Percentiles rank a stretch among this genome's conserved stretches.
These are phyloP conservation scores for Drosophila affinis DNA, from an alignment of 2,888 invertebrate species.

Conservation along the genomic window DNA sequence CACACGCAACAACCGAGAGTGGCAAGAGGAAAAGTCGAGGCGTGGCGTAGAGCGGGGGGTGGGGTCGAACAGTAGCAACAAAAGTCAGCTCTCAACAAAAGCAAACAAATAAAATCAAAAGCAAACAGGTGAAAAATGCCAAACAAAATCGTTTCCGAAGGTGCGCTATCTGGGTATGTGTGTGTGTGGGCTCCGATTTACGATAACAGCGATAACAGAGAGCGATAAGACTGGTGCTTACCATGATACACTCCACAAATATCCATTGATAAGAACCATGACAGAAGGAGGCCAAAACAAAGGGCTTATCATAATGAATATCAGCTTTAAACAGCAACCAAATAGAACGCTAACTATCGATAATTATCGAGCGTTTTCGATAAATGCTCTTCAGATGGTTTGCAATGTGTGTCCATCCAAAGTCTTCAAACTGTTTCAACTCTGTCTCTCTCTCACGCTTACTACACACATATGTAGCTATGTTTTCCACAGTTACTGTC, in stretches of 20 bases:
- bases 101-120: background rate
- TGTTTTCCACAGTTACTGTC: background rate
- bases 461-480: too few species aligned
- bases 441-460: background rate
- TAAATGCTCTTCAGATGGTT: background rate
- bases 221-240: background rate
- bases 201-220: background rate
- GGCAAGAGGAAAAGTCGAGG: background rate
- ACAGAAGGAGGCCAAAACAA: background rate
- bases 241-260: background rate
- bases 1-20: conserved; percentile 3
- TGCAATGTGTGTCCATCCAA: background rate
- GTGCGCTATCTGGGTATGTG: background rate
- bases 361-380: background rate
- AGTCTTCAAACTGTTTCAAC: background rate
- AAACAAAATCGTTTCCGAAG: background rate
- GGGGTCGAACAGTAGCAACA: background rate
- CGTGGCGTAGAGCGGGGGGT: background rate
- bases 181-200: background rate
- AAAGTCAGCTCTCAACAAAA: background rate
- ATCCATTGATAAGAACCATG: background rate
- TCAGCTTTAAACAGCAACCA: background rate
- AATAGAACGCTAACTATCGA: background rate
- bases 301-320: background rate
- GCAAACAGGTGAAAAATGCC: background rate